Evolutionary conservation across 2,797 vertebrate genomes (phyloP), one percentile per base, ranked within the genome.

Genomic region (Etheostoma nigrum): DNA sequence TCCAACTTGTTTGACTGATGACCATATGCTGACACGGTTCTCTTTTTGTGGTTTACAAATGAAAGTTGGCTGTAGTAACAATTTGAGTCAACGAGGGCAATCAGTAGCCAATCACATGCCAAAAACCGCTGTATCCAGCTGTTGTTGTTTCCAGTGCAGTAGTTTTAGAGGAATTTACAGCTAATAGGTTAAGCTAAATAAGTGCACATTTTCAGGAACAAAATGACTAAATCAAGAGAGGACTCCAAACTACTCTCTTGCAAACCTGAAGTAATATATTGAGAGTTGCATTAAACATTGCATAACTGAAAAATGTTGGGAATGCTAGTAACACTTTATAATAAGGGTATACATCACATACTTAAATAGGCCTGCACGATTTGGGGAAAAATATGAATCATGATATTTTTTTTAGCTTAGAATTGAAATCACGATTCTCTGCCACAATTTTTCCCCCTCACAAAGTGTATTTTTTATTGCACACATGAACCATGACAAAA

Each of bases 41-140:
- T 49, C 18, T 61, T 59, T 59, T 53, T 59, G 30, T 55, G 67
- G 40, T 62, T 52, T 59, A 27, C 47, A 76, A 54, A 71, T 45
- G 10, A 74, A 75, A 69, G 30, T 15, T n/a, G 40, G 16, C 74
- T 67, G 58, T 4, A 55, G 67, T 44, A 58, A 18, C n/a, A 45
- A 59, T 55, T 13, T 55, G 18, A 42, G 49, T 71, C 53, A 49
- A 71, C 6, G 8, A 54, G 13, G 36, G 58, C 48, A 51, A 80
- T 77, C 58, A 65, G 62, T 55, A 55, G 64, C 45, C 53, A 48
- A 72, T 67, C 48, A 47, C 14, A 51, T 60, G 9, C 57, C 52
- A 76, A 59, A 40, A 68, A 65, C 25, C 2, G 7, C 69, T 16
- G 57, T 36, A 61, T 74, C 65, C 65, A 80, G 68, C 68, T 84